Conservation (phyloP, 2,888 invertebrate species). For the Ceraclea dissimilis region DNA sequence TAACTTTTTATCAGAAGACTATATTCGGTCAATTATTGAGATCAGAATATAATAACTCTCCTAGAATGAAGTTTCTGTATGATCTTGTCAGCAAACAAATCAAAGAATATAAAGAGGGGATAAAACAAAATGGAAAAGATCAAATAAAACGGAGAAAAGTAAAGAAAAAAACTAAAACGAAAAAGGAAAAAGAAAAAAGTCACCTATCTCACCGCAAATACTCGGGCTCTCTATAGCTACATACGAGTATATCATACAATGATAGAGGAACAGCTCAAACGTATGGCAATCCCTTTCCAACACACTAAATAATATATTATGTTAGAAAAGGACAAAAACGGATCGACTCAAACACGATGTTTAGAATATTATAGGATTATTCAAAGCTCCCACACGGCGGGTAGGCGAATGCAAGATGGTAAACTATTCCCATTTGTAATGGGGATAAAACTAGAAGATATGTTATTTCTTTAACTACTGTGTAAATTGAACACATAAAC, state of each 20-base stretch:
- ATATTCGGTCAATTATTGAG: too few species aligned
- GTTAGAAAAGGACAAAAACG: not conserved
- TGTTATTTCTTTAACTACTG: constrained; percentile 10
- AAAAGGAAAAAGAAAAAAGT: not conserved
- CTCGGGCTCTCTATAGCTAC: too few species aligned
- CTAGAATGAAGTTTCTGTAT: too few species aligned
- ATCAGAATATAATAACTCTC: too few species aligned
- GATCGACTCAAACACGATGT: not conserved
- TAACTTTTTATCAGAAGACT: too few species aligned
- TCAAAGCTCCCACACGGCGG: constrained; percentile 20
- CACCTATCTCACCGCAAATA: too few species aligned
- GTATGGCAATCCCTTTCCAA: not conserved
- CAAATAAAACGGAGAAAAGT: not conserved
- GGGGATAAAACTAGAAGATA: constrained; percentile 20
- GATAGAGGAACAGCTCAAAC: not conserved
- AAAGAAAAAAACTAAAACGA: not conserved
- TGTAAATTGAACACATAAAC: constrained; percentile 6
- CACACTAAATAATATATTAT: not conserved
- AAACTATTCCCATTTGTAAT: constrained; percentile 23
- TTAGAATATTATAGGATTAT: constrained; percentile 18
- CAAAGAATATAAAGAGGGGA: constrained; percentile 1
- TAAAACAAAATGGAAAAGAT: constrained; percentile 6
- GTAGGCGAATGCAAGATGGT: not conserved
- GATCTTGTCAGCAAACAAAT: not conserved
- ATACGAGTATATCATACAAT: not conserved